phyloP scores from a whole-genome alignment of 2,888 invertebrate genomes.

The Atrina japonica region DNA sequence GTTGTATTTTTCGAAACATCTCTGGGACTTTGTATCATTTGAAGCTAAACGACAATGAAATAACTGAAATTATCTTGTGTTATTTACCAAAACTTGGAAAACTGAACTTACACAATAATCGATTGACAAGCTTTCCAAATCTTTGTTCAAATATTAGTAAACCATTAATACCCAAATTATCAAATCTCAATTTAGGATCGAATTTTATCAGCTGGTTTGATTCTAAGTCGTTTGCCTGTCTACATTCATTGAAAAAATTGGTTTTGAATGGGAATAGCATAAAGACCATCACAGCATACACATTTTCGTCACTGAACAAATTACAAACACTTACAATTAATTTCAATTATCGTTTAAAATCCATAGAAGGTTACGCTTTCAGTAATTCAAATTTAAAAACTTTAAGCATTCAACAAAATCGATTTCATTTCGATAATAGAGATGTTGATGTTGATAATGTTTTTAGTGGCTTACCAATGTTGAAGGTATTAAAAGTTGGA shows the following conservation, averaged over 20 bases:
- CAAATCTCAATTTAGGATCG: too few relatives aligned
- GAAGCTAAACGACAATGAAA: slow-evolving; percentile 3
- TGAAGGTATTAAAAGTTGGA: neutral
- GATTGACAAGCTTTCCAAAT: too few relatives aligned
- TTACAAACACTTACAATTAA: neutral
- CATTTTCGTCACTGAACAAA: slow-evolving; percentile 1
- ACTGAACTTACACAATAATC: too few relatives aligned
- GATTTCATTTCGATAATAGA: slow-evolving; percentile 6
- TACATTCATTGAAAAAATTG: too few relatives aligned
- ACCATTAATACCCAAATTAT: too few relatives aligned
- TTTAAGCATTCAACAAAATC: slow-evolving; percentile 6
- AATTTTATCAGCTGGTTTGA: too few relatives aligned
- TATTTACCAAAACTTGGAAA: too few relatives aligned
- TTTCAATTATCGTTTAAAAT: neutral
- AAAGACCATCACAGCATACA: neutral
- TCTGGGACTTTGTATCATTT: neutral
- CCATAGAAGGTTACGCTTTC: slow-evolving; percentile 19
- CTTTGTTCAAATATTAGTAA: too few relatives aligned
- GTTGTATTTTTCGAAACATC: neutral
- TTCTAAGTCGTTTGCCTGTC: too few relatives aligned
- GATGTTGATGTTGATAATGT: neutral
- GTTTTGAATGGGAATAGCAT: too few relatives aligned
- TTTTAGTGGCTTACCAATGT: slow-evolving; percentile 7
- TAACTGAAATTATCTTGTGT: slow-evolving; percentile 2
- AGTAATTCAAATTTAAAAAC: slow-evolving; percentile 2